A percentile compares a stretch with the other conserved stretches of the same genome.
phyloP scores from a whole-genome alignment of 2,113 vertebrate species.

The Dipodomys ordii region DNA sequence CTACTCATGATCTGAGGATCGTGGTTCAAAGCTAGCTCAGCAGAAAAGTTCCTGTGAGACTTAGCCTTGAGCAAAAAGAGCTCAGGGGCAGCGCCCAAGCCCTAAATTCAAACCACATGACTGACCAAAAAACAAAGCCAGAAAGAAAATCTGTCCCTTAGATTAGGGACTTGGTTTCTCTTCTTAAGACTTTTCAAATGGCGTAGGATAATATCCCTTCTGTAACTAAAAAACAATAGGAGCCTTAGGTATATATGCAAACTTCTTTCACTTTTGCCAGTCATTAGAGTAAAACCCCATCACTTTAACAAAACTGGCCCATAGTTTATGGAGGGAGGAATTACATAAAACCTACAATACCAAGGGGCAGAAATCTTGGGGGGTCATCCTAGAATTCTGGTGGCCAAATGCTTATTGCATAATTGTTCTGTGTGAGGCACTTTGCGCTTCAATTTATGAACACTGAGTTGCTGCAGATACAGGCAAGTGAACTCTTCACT shows the following conservation, averaged over 20 bases:
- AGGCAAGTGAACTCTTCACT: neutral
- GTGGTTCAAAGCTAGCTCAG: too few species aligned
- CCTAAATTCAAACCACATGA: too few species aligned
- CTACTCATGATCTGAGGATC: too few species aligned
- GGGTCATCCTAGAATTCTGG: neutral
- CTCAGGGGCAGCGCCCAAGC: too few species aligned
- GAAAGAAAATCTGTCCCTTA: neutral
- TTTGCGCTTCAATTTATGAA: neutral
- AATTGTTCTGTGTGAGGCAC: neutral
- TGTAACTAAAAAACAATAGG: neutral
- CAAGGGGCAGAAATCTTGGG: neutral
- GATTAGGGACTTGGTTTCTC: neutral
- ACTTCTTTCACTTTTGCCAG: neutral
- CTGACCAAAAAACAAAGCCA: too few species aligned
- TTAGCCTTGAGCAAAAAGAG: too few species aligned
- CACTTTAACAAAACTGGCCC: neutral
- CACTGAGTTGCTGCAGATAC: neutral
- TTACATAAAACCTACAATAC: neutral
- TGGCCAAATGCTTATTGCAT: neutral
- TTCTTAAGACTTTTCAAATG: neutral
- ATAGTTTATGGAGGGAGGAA: neutral
- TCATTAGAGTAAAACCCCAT: neutral
- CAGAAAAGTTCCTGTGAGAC: too few species aligned
- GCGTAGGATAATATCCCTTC: neutral
- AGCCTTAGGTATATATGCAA: neutral